Conservation (phyloP, 1,140 invertebrate genomes). For the Trichogramma pretiosum region DNA sequence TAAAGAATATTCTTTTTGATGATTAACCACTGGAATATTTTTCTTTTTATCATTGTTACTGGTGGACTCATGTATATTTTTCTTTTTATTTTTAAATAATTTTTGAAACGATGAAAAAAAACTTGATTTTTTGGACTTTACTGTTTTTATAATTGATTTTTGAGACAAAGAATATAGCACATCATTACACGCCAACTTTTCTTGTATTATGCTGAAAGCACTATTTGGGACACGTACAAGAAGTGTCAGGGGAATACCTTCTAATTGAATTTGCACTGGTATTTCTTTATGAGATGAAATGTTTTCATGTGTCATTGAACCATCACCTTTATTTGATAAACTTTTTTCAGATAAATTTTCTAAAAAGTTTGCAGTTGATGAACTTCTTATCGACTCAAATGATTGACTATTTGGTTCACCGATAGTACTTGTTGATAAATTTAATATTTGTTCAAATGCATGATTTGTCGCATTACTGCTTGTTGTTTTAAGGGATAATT, state of each 20-base stretch:
- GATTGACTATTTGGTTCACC: too few relatives aligned
- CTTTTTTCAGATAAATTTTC: too few relatives aligned
- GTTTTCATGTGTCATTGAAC: too few relatives aligned
- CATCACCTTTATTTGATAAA: too few relatives aligned
- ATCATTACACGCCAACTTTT: neutral
- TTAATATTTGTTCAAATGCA: too few relatives aligned
- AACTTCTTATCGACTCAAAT: too few relatives aligned
- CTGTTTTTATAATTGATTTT: neutral
- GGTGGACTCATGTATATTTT: neutral
- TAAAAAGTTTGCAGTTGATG: neutral
- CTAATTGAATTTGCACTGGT: too few relatives aligned
- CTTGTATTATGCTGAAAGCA: neutral
- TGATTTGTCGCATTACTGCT: too few relatives aligned
- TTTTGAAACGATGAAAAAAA: neutral
- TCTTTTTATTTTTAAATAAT: constrained; percentile 4
- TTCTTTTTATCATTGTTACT: neutral
- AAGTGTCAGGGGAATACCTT: constrained; percentile 1
- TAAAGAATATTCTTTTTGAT: neutral
- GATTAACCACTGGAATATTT: too few relatives aligned
- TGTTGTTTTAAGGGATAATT: too few relatives aligned
- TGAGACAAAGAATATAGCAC: neutral
- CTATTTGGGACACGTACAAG: constrained; percentile 2
- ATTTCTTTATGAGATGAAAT: too few relatives aligned
- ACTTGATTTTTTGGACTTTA: neutral
- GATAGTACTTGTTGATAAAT: too few relatives aligned